A percentile compares a stretch with the other conserved stretches of the same genome.
Conservation (phyloP, 2,113 vertebrate species). For the Tricholaema leucomelas region DNA sequence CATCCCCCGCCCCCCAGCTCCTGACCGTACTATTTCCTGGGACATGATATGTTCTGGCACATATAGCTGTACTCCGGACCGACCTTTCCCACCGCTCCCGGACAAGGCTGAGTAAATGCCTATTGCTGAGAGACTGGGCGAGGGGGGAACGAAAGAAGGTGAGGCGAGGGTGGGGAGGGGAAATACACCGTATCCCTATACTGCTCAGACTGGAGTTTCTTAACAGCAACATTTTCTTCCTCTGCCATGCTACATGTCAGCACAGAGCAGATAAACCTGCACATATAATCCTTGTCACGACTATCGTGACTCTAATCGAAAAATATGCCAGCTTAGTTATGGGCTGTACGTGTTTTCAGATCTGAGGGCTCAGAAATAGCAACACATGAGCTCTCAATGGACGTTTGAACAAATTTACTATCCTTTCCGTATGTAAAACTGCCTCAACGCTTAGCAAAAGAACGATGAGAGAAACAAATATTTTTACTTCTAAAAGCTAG, state of each 20-base stretch:
- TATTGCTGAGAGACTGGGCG: background rate
- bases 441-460: fast-evolving
- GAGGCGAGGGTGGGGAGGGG: too few relatives aligned
- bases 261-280: background rate
- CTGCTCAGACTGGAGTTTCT: background rate
- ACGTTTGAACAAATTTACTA: background rate
- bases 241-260: background rate
- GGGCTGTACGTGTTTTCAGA: background rate
- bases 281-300: background rate
- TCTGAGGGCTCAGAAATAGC: background rate
- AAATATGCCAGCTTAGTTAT: background rate
- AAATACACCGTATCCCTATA: too few relatives aligned
- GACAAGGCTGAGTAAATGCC: background rate
- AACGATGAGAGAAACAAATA: background rate
- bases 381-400: background rate
- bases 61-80: background rate
- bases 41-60: background rate
- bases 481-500: background rate
- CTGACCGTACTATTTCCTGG: background rate
- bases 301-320: background rate
- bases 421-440: background rate
- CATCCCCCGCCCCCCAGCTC: background rate
- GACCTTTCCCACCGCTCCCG: background rate
- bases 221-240: background rate
- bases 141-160: too few relatives aligned